Base-by-base conservation (phyloP, 2,888 invertebrate species). In the Synergus gifuensis region DNA sequence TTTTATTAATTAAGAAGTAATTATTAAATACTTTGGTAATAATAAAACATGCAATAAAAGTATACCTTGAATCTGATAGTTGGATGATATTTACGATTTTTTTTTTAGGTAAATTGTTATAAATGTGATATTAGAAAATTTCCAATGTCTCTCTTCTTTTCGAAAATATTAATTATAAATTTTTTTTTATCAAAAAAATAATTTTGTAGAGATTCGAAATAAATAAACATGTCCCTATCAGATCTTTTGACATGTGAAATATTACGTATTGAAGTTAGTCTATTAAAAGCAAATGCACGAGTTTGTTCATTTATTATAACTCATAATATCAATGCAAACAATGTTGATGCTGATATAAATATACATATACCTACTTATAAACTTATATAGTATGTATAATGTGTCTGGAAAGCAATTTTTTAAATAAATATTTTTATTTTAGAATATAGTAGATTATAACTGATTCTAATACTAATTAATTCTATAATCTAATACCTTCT, bases 191-290 rank as follows among this genome's bases (percentile, higher is more conserved):
- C n/a, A n/a, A n/a, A 64, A 64, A n/a, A 64, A 18, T 42, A 64
- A n/a, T 36, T n/a, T 64, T 64, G 40, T 42, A n/a, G 9, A 40
- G n/a, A 40, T 64, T 64, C 36, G 8, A 42, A 42, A 62, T 22
- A 40, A 63, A 64, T 40, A n/a, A 36, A 64, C 64, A 64, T 42
- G 64, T 64, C 42, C 28, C 64, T 64, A 9, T 64, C 64, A 36
- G 40, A 36, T n/a, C 1, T 42, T 40, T 36, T 64, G 40, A 64
- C 64, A 64, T n/a, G 36, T 36, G 63, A 63, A 8, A 16, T n/a
- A n/a, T 36, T 36, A 5, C 36, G 36, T 63, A 63, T 63, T 63
- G 63, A 63, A 63, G 63, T 63, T 63, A 36, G 16, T 8, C 36
- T 63, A 36, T 63, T 63, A 7, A 36, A 63, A 16, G 7, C 16